phyloP scores from a whole-genome alignment of 2,888 invertebrate genomes.

The Latheticus oryzae region DNA sequence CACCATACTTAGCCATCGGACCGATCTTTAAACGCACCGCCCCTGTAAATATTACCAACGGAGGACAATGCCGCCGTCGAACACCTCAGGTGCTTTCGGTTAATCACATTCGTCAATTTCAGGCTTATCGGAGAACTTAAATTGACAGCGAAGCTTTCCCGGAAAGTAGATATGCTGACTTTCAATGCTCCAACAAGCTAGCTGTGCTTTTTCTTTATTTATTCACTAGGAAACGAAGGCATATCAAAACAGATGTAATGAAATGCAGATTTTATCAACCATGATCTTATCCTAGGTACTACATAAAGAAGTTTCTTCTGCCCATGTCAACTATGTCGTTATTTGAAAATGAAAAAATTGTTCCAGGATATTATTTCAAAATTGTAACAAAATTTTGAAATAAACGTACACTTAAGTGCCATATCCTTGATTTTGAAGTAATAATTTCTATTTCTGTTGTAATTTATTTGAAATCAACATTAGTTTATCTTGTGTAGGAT shows the following conservation, averaged over 20 bases:
- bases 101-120: slow-evolving; percentile 42
- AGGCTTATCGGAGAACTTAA: slow-evolving; percentile 33
- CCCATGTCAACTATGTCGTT: too few relatives aligned
- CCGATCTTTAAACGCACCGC: slow-evolving; percentile 47
- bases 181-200: too few relatives aligned
- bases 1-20: slow-evolving; percentile 49
- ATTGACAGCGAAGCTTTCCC: slow-evolving; percentile 38
- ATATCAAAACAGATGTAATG: slow-evolving; percentile 16
- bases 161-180: slow-evolving; percentile 24
- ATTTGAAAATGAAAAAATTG: too few relatives aligned
- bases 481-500: too few relatives aligned
- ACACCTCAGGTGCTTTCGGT: slow-evolving; percentile 40
- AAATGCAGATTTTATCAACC: background rate
- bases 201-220: slow-evolving; percentile 14
- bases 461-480: too few relatives aligned
- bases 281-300: slow-evolving; percentile 1
- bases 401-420: too few relatives aligned
- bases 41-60: slow-evolving; percentile 39
- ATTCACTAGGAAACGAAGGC: slow-evolving; percentile 12
- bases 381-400: too few relatives aligned
- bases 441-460: too few relatives aligned
- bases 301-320: too few relatives aligned
- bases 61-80: slow-evolving; percentile 36
- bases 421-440: too few relatives aligned
- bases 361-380: too few relatives aligned